Evolutionary conservation across 2,888 invertebrate genomes (phyloP).

Genomic region (Congeria kusceri): DNA sequence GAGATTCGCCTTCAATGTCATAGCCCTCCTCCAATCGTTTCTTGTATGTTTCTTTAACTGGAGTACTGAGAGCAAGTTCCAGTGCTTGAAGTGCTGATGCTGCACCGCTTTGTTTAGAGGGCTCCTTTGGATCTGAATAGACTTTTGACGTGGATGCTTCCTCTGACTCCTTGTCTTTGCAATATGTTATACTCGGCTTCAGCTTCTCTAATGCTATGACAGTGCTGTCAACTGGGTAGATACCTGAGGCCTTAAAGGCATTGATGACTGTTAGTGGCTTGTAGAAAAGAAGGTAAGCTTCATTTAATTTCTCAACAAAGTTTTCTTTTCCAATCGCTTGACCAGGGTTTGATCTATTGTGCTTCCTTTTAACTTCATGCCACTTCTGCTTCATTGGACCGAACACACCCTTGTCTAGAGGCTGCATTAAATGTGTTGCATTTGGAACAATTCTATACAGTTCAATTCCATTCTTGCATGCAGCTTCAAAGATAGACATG

Average conservation of each 20-base stretch:
- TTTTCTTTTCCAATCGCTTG: conserved; percentile 42
- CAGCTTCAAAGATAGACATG: conserved; percentile 35
- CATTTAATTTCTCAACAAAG: conserved; percentile 46
- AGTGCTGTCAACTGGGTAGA: conserved; percentile 43
- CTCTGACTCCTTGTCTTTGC: no score
- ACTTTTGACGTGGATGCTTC: no score
- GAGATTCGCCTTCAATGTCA: no score
- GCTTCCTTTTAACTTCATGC: conserved; percentile 40
- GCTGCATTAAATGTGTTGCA: conserved; percentile 65
- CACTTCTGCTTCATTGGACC: conserved; percentile 54
- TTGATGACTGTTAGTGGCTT: conserved; percentile 57
- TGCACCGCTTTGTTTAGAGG: no score
- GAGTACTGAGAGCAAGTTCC: no score
- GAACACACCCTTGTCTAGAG: conserved; percentile 64
- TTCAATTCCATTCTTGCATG: conserved; percentile 42
- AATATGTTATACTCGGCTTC: no score
- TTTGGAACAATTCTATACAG: conserved; percentile 53
- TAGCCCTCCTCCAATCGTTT: no score
- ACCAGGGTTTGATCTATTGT: conserved; percentile 49
- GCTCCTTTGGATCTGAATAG: no score
- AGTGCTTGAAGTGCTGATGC: no score
- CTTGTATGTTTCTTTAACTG: no score
- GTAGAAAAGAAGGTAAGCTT: conserved; percentile 42
- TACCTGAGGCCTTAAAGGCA: conserved; percentile 53
- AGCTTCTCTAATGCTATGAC: background rate